Evolutionary conservation across 2,113 vertebrate species (phyloP), one percentile per base, ranked within the genome.

Genomic region (Lampris incognitus): DNA sequence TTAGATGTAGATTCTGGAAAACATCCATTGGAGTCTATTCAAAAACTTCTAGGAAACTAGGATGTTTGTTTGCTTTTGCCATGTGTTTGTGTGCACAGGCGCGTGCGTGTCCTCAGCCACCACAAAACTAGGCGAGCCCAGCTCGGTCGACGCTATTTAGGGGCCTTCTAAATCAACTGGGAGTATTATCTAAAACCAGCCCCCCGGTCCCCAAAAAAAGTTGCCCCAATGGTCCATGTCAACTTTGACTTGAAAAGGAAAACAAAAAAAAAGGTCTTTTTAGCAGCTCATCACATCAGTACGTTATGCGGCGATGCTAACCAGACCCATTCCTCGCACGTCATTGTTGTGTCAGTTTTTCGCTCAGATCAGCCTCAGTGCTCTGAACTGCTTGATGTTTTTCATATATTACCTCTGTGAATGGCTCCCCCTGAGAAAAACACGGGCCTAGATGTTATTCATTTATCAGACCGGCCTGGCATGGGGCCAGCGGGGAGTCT

Each of bases 11-110:
- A 65, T 48, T 66, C 61, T 83, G 72, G 82, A 72, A 75, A 78
- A 79, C 86, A 74, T 76, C 62, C 69, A 62, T 55, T 90, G 89
- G 84, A 90, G 57, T 44, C 37, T 48, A 80, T 90, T 90, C 90
- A 88, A 77, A 84, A 91, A 88, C 88, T 94, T 95, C 93, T 94
- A 94, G 93, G 94, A 95, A 94, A 90, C 59, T 5, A 8, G 78
- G 76, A 66, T 90, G 87, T 90, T 87, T 92, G 86, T 90, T 91
- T 94, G 85, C 79, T 81, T 85, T 79, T 42, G 3, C 13, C 10
- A 40, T 65, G 69, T 51, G 69, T 74, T 36, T 65, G n/a, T 66
- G 51, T 66, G n/a, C 69, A 57, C 65, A 59, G 78, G 63, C 75
- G 41, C 48, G 54, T 70, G 66, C 36, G 50, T 79, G 51, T 62